Evolutionary conservation across 2,888 invertebrate genomes (phyloP).

Genomic region (Copidosoma aretas): DNA sequence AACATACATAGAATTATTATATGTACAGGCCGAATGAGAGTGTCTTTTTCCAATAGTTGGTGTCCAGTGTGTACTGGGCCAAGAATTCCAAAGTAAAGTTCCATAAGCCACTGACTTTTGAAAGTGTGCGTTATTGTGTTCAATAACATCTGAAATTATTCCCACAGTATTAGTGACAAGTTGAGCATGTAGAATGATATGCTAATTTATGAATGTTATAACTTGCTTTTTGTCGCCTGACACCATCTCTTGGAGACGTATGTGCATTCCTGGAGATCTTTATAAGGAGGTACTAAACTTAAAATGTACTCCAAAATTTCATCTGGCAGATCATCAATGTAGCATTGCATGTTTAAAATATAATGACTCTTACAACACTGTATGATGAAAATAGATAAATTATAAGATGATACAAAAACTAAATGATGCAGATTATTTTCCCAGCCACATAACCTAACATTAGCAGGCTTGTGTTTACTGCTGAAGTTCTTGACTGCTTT

Average conservation of each 20-base stretch:
- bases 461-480: background rate
- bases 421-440: background rate
- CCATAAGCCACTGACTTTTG: conserved; percentile 79
- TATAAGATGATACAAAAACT: background rate
- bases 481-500: background rate
- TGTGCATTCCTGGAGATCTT: conserved; percentile 86
- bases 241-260: conserved; percentile 88
- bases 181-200: background rate
- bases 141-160: conserved; percentile 74
- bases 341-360: conserved; percentile 50
- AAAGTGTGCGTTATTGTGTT: conserved; percentile 76
- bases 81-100: conserved; percentile 77
- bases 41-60: conserved; percentile 89
- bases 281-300: conserved; percentile 86
- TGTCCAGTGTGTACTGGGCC: conserved; percentile 66
- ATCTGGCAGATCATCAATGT: conserved; percentile 82
- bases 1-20: conserved; percentile 88
- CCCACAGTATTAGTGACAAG: background rate
- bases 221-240: conserved; percentile 81
- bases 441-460: background rate
- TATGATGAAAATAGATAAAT: background rate
- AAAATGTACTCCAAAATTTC: conserved; percentile 93
- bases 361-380: background rate
- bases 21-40: conserved; percentile 87
- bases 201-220: background rate